Percentiles rank a stretch among this genome's conserved stretches.
Conservation (phyloP, 1,140 invertebrate genomes). For the Cotesia chilonis region DNA sequence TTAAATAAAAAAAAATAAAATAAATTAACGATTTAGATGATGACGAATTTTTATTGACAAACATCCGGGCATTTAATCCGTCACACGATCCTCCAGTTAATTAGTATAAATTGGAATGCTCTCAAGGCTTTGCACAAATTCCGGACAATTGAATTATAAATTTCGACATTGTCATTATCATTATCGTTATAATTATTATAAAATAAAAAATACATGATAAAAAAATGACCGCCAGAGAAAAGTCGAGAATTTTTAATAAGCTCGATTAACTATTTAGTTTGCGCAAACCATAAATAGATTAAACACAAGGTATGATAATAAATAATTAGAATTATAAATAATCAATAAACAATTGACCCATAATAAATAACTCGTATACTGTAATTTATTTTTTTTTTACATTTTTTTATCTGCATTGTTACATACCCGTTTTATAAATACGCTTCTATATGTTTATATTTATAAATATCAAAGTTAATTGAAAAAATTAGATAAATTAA, state of each 20-base stretch:
- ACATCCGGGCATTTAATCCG: constrained; percentile 13
- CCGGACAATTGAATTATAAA: background rate
- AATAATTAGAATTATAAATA: too few relatives aligned
- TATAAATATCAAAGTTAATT: background rate
- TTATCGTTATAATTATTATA: background rate
- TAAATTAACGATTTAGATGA: background rate
- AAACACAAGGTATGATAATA: too few relatives aligned
- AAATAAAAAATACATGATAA: background rate
- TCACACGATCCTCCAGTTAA: constrained; percentile 1
- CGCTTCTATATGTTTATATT: too few relatives aligned
- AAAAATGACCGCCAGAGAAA: background rate
- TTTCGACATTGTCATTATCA: constrained; percentile 1
- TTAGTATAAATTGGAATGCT: constrained; percentile 19
- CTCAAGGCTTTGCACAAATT: constrained; percentile 7
- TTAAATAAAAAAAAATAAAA: background rate
- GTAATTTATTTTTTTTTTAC: too few relatives aligned
- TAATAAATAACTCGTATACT: too few relatives aligned
- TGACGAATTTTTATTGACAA: background rate
- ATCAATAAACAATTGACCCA: too few relatives aligned
- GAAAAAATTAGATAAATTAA: too few relatives aligned
- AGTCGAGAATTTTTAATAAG: too few relatives aligned
- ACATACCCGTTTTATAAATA: too few relatives aligned
- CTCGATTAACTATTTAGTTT: too few relatives aligned
- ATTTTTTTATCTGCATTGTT: too few relatives aligned
- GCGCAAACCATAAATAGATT: too few relatives aligned